Base-by-base conservation (phyloP, 2,888 invertebrate species). In the Drosophila subquinaria region DNA sequence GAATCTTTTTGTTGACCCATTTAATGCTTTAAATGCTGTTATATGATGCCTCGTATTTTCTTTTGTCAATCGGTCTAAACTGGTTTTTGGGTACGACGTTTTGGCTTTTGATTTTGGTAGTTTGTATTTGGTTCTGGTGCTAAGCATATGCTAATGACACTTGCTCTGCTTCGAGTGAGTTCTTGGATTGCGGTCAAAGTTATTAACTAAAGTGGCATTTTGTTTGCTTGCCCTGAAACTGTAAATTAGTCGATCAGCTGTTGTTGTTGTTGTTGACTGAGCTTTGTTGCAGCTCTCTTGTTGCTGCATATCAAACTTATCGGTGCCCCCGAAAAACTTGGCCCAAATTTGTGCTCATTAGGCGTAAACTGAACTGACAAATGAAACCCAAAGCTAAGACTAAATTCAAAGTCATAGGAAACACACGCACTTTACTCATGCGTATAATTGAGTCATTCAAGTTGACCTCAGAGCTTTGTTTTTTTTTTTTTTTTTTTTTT, bases 111-210 rank as follows among this genome's bases (percentile, higher is more conserved):
- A 51, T 48, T 65, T 62, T 53, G 13, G 27, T 40, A 33, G 30
- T 23, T 43, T 17, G 15, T 27, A 56, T 67, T 50, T 60, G 68
- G 81, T 80, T 85, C 74, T 82, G 68, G 76, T 87, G 84, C 76
- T 82, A 82, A 87, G 82, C 84, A 78, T 78, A 85, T 87, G 84
- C 82, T 84, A 87, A 85, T 85, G 80, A 67, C 71, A 76, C 71
- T 74, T 76, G 82, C 68, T 79, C 61, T 38, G 57, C 47, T 82
- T 76, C 53, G 75, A 52, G 62, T 53, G 75, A 30, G 50, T 51
- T 71, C 51, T 65, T 63, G 68, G 75, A 84, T 80, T 78, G 76
- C 84, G 84, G 88, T 84, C 84, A 84, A 78, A 84, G 84, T 84
- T 87, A 87, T 84, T 82, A 87, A 78, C 87, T 73, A 78, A 84